Evolutionary conservation across 2,888 invertebrate genomes (phyloP), one percentile per base, ranked within the genome.

Genomic region (Pseudanteris insignis): DNA sequence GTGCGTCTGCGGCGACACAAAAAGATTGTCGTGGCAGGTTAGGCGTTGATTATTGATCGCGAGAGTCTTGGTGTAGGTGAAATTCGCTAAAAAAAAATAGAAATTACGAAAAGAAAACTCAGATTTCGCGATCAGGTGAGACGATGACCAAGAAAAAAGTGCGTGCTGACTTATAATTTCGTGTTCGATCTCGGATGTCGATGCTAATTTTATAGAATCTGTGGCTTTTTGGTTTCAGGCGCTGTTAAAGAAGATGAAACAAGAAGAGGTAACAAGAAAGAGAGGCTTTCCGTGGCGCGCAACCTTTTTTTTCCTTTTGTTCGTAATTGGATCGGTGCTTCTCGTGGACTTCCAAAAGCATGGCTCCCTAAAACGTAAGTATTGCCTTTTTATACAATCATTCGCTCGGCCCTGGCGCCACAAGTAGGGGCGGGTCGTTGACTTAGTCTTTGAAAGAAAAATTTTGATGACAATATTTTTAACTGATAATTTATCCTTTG

Each of bases 361-460:
- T 70, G 88, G 88, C 34, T 82, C 86, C 61, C 89, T 90, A 81
- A 85, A 88, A 69, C 85, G 88, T 88, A 80, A 84, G 84, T 82
- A 3, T 18, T 18, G 3, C 6, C 18, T 18, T 18, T 18, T 18
- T 4, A 6, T 18, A 18, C 18, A 18, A 18, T n/a, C n/a, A n/a
- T n/a, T n/a, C n/a, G n/a, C n/a, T n/a, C 18, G 18, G 18, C 18
- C 18, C 18, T 18, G 18, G 18, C 18, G 18, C 18, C 18, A 30
- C 18, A 6, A 18, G 18, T 18, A 3, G 6, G 4, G 18, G 4
- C 18, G 18, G 4, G 18, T 18, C 18, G n/a, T n/a, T n/a, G n/a
- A n/a, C n/a, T n/a, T n/a, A n/a, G n/a, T n/a, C n/a, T n/a, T n/a
- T n/a, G n/a, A n/a, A n/a, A n/a, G n/a, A n/a, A n/a, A n/a, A n/a